These are phyloP conservation scores for Diachrysia chrysitis DNA, from an alignment of 2,888 invertebrate genomes.

Conservation along the genomic window DNA sequence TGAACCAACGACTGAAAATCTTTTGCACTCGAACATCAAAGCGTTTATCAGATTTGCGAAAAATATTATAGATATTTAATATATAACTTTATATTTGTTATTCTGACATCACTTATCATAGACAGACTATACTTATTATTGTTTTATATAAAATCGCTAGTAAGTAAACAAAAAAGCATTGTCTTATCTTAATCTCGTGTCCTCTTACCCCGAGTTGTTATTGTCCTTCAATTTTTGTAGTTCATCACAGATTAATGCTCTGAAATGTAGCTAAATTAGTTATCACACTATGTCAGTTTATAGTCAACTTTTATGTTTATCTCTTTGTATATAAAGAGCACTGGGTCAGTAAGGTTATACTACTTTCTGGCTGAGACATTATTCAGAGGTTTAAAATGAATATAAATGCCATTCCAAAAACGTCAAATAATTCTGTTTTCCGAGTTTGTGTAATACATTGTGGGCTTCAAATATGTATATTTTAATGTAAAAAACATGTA, in stretches of 20 bases:
- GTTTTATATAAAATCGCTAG: too few species aligned
- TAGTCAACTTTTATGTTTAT: constrained; percentile 52
- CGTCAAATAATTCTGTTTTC: too few species aligned
- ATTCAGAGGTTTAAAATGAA: constrained; percentile 10
- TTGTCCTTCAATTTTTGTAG: constrained; percentile 49
- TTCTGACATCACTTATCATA: too few species aligned
- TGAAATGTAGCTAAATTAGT: constrained; percentile 49
- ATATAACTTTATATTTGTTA: too few species aligned
- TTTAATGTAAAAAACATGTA: too few species aligned
- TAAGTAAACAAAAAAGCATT: constrained; percentile 14
- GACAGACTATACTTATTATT: too few species aligned
- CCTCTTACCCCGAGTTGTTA: constrained; percentile 37
- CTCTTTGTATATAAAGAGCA: constrained; percentile 36
- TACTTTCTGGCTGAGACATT: constrained; percentile 23
- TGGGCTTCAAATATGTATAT: too few species aligned
- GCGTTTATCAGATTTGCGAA: too few species aligned
- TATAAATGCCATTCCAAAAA: background rate
- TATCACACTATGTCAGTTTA: constrained; percentile 41
- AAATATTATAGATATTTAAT: too few species aligned
- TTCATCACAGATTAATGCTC: constrained; percentile 54
- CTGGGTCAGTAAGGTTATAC: constrained; percentile 50
- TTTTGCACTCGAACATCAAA: background rate
- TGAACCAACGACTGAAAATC: background rate
- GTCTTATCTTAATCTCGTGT: constrained; percentile 55
- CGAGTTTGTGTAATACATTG: too few species aligned